Conservation (phyloP, 2,888 invertebrate genomes). For the Peribatodes rhomboidaria region DNA sequence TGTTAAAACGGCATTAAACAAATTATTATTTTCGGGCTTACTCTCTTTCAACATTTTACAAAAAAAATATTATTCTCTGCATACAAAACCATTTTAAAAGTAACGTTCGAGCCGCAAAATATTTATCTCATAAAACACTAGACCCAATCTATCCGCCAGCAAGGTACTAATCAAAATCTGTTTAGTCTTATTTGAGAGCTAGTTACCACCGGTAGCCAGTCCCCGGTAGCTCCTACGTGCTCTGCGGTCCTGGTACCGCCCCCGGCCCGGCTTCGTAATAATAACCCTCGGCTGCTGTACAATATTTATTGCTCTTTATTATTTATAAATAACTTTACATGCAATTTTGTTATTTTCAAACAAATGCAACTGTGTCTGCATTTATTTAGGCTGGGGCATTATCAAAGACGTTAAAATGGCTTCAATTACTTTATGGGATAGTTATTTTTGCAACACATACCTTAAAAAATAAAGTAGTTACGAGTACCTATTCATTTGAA, state of each 20-base stretch:
- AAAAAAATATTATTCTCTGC: too few relatives aligned
- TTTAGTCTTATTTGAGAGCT: conserved; percentile 19
- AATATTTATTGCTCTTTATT: conserved; percentile 54
- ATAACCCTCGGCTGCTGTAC: conserved; percentile 50
- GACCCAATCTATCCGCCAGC: not conserved
- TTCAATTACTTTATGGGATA: too few relatives aligned
- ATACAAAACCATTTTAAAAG: too few relatives aligned
- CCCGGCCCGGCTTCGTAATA: conserved; percentile 58
- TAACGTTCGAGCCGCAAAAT: too few relatives aligned
- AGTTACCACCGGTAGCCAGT: conserved; percentile 41
- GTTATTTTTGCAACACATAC: too few relatives aligned
- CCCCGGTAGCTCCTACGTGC: conserved; percentile 60
- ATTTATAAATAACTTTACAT: not conserved
- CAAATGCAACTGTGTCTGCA: not conserved
- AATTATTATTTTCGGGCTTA: too few relatives aligned
- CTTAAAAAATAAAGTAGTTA: too few relatives aligned
- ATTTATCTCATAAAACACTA: not conserved
- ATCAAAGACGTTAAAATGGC: too few relatives aligned
- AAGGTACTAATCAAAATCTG: conserved; percentile 33
- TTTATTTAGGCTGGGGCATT: not conserved
- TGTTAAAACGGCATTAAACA: too few relatives aligned
- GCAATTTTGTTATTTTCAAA: not conserved
- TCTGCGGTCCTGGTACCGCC: conserved; percentile 62
- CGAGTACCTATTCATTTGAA: too few relatives aligned
- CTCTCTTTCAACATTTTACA: too few relatives aligned